Evolutionary conservation across 2,797 vertebrate species (phyloP).

Genomic region (Cyclopterus lumpus): DNA sequence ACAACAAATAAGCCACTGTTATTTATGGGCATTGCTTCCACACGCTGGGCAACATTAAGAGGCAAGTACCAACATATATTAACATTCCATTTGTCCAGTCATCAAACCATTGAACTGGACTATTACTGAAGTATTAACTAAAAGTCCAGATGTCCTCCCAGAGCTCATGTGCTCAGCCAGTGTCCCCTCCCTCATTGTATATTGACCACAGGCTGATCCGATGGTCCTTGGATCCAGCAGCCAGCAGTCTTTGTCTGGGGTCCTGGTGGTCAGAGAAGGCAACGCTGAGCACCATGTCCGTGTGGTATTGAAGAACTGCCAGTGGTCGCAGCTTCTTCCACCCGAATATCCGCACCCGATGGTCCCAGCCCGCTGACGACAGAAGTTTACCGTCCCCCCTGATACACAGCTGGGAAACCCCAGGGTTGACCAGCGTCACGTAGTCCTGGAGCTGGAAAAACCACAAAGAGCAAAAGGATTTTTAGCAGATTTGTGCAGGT

Average conservation of each 20-base stretch:
- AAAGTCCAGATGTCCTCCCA: constrained; percentile 17
- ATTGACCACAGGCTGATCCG: constrained; percentile 95
- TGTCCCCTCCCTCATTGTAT: constrained; percentile 77
- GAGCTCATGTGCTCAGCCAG: constrained; percentile 41
- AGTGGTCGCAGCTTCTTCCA: constrained; percentile 93
- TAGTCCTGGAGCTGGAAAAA: constrained; percentile 82
- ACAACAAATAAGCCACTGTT: neutral
- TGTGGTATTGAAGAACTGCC: constrained; percentile 92
- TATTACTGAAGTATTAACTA: neutral
- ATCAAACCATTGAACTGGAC: neutral
- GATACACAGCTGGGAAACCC: constrained; percentile 88
- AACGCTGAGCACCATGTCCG: constrained; percentile 86
- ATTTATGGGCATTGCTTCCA: neutral
- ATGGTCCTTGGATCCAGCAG: constrained; percentile 93
- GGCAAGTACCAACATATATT: neutral
- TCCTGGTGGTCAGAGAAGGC: constrained; percentile 87
- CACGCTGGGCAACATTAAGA: neutral
- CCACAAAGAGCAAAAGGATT: constrained; percentile 37
- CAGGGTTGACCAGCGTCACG: constrained; percentile 89
- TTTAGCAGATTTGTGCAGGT: neutral
- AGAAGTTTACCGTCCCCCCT: constrained; percentile 90
- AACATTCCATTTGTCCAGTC: constrained; percentile 2
- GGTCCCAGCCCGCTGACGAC: constrained; percentile 94
- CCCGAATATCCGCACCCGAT: constrained; percentile 90
- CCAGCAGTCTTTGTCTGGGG: constrained; percentile 85